These are phyloP conservation scores for Platalea minor DNA, from an alignment of 2,797 vertebrate genomes.

Conservation along the genomic window DNA sequence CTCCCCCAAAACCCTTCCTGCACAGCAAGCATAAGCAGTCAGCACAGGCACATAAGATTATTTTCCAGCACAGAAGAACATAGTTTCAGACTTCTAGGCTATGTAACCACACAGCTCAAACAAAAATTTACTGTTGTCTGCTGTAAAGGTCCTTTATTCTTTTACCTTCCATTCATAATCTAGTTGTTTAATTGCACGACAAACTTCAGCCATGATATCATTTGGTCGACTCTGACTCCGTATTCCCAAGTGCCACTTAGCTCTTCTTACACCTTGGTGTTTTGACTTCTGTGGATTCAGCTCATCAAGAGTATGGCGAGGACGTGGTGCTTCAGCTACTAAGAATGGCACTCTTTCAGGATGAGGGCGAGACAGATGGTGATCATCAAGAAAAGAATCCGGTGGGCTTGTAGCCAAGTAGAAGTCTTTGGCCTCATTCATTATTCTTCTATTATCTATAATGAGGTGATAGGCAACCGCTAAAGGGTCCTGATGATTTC, in stretches of 20 bases:
- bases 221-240: conserved; percentile 96
- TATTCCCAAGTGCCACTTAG: conserved; percentile 99
- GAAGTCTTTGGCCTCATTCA: conserved; percentile 98
- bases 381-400: conserved; percentile 94
- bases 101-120: background rate
- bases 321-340: conserved; percentile 87
- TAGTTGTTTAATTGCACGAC: conserved; percentile 95
- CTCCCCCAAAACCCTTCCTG: background rate
- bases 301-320: conserved; percentile 94
- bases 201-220: conserved; percentile 98
- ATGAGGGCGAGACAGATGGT: conserved; percentile 87
- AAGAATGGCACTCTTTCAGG: conserved; percentile 94
- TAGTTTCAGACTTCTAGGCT: background rate
- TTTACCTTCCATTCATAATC: conserved; percentile 99
- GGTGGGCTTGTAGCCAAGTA: conserved; percentile 96
- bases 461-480: conserved; percentile 97
- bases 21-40: background rate
- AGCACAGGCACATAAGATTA: background rate
- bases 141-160: background rate
- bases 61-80: background rate
- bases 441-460: conserved; percentile 98
- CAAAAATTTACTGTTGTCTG: background rate
- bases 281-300: conserved; percentile 98
- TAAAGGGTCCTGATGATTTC: conserved; percentile 94
- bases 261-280: conserved; percentile 92